Base-by-base conservation (phyloP, 2,797 vertebrate species). In the Sebastes variabilis region DNA sequence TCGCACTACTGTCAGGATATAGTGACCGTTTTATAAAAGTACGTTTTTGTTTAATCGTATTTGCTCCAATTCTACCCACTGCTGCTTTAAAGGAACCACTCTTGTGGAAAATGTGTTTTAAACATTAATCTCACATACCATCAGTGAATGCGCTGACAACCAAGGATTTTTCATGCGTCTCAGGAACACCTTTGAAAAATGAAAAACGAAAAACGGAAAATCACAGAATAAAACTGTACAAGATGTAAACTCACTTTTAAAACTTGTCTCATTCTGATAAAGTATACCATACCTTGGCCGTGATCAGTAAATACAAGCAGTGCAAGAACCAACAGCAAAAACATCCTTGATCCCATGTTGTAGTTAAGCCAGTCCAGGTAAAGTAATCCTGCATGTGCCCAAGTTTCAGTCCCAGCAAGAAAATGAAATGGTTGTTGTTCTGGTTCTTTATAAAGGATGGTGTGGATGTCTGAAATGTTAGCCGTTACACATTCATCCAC, bases 251-350 rank as follows among this genome's bases (percentile, higher is more conserved):
- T 4, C 16, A 49, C 29, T 46, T 71, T 58, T 22, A 49, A 27
- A 60, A 16, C 4, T 12, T 36, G 34, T 68, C 0, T 66, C 3
- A 25, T 54, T 36, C 0, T 54, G 24, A 68, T 52, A 58, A 42
- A 64, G 5, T 46, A 38, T 75, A 81, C 56, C 62, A n/a, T 94
- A 95, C 94, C 94, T 93, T 94, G 87, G 73, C 87, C 78, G 66
- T 86, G 49, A 24, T 86, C 73, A 54, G 60, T 65, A 34, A 90
- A 77, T 42, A 79, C 2, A 46, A 91, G 42, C 66, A 94, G 74
- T 22, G 66, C 46, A 65, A 83, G 61, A 75, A 70, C 46, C 27
- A 77, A 20, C 65, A 89, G 66, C 55, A 93, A 42, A 81, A 93
- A 52, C 66, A 56, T 59, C 29, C 38, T 83, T 7, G 77, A 71